A percentile compares a stretch with the other conserved stretches of the same genome.
Evolutionary conservation across 35 echinoderm and acorn worm genomes (phyloP).

Genomic region (Apostichopus californicus): DNA sequence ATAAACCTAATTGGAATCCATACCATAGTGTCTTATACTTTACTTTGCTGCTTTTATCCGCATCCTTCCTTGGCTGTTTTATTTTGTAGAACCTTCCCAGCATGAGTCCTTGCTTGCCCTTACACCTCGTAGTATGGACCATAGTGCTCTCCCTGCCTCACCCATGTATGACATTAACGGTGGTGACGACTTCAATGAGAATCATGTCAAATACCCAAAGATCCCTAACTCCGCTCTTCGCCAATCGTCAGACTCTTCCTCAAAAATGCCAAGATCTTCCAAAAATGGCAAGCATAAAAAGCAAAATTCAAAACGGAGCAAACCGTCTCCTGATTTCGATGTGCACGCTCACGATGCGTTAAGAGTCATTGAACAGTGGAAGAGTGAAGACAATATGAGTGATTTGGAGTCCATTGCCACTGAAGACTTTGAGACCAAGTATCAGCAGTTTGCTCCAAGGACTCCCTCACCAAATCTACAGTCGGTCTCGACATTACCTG

Average conservation of each 20-base stretch:
- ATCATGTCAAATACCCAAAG: background rate
- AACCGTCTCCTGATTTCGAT: too few species aligned
- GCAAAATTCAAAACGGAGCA: background rate
- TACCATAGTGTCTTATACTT: too few species aligned
- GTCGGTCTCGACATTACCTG: background rate
- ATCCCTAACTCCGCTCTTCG: background rate
- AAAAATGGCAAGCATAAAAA: background rate
- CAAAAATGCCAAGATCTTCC: background rate
- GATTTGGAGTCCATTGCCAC: slow-evolving; percentile 82
- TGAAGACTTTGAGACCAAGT: slow-evolving; percentile 78
- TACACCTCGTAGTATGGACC: background rate
- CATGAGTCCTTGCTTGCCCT: background rate
- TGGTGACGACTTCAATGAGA: background rate
- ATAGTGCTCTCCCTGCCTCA: background rate
- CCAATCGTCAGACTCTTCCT: background rate
- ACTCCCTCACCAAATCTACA: background rate
- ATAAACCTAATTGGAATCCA: too few species aligned
- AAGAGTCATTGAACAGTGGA: too few species aligned
- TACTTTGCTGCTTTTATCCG: background rate
- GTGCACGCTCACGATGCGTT: too few species aligned
- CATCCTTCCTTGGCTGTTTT: background rate
- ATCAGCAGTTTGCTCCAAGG: slow-evolving; percentile 35
- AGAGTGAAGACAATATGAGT: background rate
- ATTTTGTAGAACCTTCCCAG: slow-evolving; percentile 3
- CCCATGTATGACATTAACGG: background rate